These are phyloP conservation scores for Ctenochaetus hawaiiensis DNA, from an alignment of 2,797 vertebrate genomes.

Conservation along the genomic window DNA sequence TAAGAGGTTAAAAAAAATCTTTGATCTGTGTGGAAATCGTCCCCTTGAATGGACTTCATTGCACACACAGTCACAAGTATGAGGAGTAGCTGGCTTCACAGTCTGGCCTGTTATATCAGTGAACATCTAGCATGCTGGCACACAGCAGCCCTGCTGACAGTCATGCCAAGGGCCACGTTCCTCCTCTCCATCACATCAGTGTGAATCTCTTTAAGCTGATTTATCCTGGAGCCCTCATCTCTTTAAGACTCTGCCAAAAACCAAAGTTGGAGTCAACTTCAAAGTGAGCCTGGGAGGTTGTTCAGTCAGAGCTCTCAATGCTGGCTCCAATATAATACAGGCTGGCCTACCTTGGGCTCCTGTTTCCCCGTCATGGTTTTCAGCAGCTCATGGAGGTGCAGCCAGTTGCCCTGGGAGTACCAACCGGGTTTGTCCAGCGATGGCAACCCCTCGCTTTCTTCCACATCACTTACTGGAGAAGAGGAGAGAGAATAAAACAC, in stretches of 20 bases:
- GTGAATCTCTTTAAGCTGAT: slow-evolving; percentile 64
- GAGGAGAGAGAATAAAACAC: slow-evolving; percentile 29
- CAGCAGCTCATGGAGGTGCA: slow-evolving; percentile 91
- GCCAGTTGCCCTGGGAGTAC: slow-evolving; percentile 97
- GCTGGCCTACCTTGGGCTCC: slow-evolving; percentile 91
- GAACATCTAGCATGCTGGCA: slow-evolving; percentile 22
- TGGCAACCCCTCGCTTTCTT: slow-evolving; percentile 87
- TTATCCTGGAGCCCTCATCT: slow-evolving; percentile 52
- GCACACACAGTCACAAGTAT: neutral
- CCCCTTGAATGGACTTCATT: slow-evolving; percentile 23
- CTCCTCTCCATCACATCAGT: slow-evolving; percentile 56
- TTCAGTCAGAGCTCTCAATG: slow-evolving; percentile 19
- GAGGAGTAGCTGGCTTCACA: slow-evolving; percentile 13
- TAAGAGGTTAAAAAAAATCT: no score
- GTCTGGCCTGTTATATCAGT: slow-evolving; percentile 16
- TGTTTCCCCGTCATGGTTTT: slow-evolving; percentile 92
- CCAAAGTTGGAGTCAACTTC: slow-evolving; percentile 51
- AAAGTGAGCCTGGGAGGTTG: slow-evolving; percentile 37
- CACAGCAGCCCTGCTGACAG: slow-evolving; percentile 22
- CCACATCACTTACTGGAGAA: slow-evolving; percentile 90
- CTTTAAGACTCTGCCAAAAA: slow-evolving; percentile 64
- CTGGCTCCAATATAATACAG: neutral
- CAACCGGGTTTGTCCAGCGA: slow-evolving; percentile 93
- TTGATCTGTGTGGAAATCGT: neutral
- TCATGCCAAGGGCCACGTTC: slow-evolving; percentile 54